Evolutionary conservation across 2,113 vertebrate species (phyloP).

Genomic region (Rhinichthys klamathensis): DNA sequence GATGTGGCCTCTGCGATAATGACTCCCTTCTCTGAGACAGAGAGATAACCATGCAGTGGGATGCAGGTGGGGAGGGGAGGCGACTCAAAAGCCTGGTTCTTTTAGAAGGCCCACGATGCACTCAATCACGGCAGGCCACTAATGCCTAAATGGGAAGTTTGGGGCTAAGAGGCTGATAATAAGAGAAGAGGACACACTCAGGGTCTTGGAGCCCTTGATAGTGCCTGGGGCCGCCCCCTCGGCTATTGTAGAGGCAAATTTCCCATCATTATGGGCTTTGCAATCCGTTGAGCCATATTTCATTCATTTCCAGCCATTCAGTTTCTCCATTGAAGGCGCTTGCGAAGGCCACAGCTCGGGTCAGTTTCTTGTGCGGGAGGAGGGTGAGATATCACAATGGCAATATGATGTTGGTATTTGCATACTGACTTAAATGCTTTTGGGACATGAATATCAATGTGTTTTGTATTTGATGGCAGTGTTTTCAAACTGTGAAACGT

Average conservation of each 20-base stretch:
- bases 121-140: constrained; percentile 57
- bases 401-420: background rate
- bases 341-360: background rate
- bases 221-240: constrained; percentile 13
- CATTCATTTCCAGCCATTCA: constrained; percentile 39
- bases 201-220: constrained; percentile 62
- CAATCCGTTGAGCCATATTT: constrained; percentile 15
- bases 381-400: constrained; percentile 1
- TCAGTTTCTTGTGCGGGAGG: background rate
- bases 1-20: constrained; percentile 53
- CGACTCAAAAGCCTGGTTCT: constrained; percentile 45
- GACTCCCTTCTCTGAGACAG: constrained; percentile 59
- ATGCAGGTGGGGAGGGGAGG: constrained; percentile 39
- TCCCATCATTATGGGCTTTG: constrained; percentile 30
- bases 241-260: constrained; percentile 19
- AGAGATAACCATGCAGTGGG: constrained; percentile 66
- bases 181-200: constrained; percentile 58
- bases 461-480: constrained; percentile 1
- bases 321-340: background rate
- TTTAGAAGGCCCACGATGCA: background rate
- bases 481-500: background rate
- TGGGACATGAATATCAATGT: background rate
- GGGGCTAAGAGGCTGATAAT: constrained; percentile 68
- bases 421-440: background rate
- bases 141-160: constrained; percentile 61